Evolutionary conservation across 2,888 invertebrate genomes (phyloP).

Genomic region (Lepidocyrtinus sp.): DNA sequence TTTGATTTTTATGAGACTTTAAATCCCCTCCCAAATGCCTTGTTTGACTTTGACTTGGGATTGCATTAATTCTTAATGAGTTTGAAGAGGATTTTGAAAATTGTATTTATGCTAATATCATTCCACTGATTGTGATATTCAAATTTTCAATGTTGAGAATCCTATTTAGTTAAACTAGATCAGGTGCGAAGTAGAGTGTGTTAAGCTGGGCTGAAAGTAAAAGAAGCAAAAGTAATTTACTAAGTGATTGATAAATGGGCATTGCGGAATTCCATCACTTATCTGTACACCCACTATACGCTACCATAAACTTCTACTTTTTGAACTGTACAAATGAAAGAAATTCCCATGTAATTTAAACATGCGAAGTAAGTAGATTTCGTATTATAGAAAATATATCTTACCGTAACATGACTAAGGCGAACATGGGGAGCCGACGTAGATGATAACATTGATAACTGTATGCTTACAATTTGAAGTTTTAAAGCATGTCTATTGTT

Average conservation of each 20-base stretch:
- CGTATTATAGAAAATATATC: background rate
- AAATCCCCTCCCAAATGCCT: too few relatives aligned
- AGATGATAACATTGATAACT: background rate
- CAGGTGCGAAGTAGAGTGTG: conserved; percentile 34
- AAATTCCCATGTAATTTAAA: background rate
- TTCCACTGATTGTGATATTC: too few relatives aligned
- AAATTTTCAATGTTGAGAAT: too few relatives aligned
- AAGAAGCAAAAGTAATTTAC: conserved; percentile 10
- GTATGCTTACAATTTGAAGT: too few relatives aligned
- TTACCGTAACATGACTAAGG: too few relatives aligned
- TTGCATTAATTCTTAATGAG: too few relatives aligned
- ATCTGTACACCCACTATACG: background rate
- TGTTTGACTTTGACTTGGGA: too few relatives aligned
- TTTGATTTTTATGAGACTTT: too few relatives aligned
- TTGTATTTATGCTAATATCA: too few relatives aligned
- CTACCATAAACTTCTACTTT: background rate
- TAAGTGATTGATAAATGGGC: background rate
- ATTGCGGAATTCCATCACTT: background rate
- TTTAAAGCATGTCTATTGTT: background rate
- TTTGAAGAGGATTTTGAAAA: too few relatives aligned
- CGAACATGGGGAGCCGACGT: background rate
- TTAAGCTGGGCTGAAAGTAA: background rate
- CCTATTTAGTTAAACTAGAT: too few relatives aligned
- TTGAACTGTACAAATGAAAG: background rate
- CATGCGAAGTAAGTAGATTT: background rate